Conservation (phyloP, 2,888 invertebrate species). For the Plagodis dolabraria region DNA sequence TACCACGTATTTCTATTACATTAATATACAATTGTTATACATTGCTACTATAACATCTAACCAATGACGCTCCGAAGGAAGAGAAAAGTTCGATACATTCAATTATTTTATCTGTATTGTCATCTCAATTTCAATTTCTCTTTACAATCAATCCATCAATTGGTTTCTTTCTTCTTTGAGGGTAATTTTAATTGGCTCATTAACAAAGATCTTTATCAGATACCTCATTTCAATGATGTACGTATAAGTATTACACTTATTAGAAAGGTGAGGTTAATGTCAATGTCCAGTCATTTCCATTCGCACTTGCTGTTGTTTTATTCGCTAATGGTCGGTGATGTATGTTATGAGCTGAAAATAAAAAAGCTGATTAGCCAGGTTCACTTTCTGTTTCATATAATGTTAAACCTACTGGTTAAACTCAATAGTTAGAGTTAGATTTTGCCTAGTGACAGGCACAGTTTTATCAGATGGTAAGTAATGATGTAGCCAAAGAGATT, state of each 20-base stretch:
- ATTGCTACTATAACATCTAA: no score
- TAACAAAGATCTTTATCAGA: constrained; percentile 7
- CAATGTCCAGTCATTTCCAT: constrained; percentile 42
- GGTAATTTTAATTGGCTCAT: constrained; percentile 15
- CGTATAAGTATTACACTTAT: neutral
- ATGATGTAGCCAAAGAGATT: no score
- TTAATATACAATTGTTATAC: no score
- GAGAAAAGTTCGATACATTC: constrained; percentile 2
- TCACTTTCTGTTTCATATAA: constrained; percentile 41
- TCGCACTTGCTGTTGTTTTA: constrained; percentile 37
- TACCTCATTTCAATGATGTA: constrained; percentile 9
- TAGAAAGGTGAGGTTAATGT: constrained; percentile 20
- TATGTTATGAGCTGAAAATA: constrained; percentile 49
- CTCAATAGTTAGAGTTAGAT: no score
- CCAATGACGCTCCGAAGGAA: no score
- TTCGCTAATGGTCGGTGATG: constrained; percentile 43
- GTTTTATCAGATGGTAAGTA: no score
- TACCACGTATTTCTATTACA: no score
- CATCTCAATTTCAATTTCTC: constrained; percentile 26
- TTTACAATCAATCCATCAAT: constrained; percentile 12
- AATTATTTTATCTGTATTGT: constrained; percentile 18
- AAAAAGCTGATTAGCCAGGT: constrained; percentile 49
- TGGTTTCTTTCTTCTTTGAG: constrained; percentile 13
- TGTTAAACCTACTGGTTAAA: neutral
- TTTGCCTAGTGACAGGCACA: no score